Evolutionary conservation across 2,888 invertebrate genomes (phyloP).

Genomic region (Machimus rusticus): DNA sequence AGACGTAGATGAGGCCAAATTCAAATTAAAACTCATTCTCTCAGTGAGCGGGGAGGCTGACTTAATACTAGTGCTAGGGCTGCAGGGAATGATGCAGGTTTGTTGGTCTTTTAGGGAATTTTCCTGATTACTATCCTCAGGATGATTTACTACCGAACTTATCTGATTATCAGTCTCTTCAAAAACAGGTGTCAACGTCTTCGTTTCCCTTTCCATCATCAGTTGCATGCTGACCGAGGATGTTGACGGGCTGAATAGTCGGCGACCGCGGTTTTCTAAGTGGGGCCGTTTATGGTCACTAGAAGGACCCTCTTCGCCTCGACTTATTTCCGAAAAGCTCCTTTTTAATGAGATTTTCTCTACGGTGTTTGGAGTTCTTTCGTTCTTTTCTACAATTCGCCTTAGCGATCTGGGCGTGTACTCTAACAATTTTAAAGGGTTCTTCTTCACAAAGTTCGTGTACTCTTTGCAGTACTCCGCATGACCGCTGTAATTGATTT

Average conservation of each 20-base stretch:
- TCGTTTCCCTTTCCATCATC: neutral
- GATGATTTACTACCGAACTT: constrained; percentile 46
- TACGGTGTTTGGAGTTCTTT: constrained; percentile 56
- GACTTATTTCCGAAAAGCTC: constrained; percentile 57
- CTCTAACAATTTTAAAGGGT: constrained; percentile 42
- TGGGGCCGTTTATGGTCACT: constrained; percentile 61
- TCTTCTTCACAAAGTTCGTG: constrained; percentile 34
- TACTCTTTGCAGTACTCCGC: constrained; percentile 63
- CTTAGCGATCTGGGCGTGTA: constrained; percentile 66
- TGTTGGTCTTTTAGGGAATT: constrained; percentile 45
- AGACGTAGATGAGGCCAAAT: neutral
- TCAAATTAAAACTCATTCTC: constrained; percentile 49
- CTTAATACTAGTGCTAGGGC: constrained; percentile 38
- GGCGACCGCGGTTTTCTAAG: constrained; percentile 61
- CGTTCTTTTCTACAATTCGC: constrained; percentile 61
- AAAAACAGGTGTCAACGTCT: constrained; percentile 39
- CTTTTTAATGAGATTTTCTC: constrained; percentile 57
- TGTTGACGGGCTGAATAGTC: constrained; percentile 64
- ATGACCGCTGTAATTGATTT: constrained; percentile 62
- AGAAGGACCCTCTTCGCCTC: constrained; percentile 51
- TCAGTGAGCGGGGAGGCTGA: constrained; percentile 55
- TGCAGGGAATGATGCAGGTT: neutral
- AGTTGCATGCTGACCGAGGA: constrained; percentile 42
- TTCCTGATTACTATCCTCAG: constrained; percentile 55
- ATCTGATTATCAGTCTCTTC: constrained; percentile 47